phyloP scores from a whole-genome alignment of 2,888 invertebrate genomes.

The Stenodema calcarata region DNA sequence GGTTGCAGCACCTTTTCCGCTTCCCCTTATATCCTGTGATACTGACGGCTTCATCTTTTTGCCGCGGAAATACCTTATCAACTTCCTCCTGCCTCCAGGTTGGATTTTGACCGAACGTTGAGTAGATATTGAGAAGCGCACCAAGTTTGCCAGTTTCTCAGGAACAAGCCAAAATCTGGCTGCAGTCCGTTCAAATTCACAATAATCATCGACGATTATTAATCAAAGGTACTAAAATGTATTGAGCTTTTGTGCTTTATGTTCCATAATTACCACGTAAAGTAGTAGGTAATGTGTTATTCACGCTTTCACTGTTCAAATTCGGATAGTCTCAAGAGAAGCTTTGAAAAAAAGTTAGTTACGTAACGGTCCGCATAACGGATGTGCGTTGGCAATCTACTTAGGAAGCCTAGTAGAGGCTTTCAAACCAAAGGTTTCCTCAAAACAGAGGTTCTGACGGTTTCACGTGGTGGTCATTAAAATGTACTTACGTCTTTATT shows the following conservation, averaged over 20 bases:
- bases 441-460: background rate
- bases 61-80: background rate
- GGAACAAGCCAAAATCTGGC: background rate
- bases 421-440: background rate
- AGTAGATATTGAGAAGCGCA: background rate
- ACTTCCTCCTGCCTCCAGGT: background rate
- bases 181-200: background rate
- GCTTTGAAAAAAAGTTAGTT: background rate
- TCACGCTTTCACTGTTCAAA: background rate
- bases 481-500: no score
- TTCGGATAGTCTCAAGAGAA: background rate
- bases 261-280: no score
- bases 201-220: no score
- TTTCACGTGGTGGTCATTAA: background rate
- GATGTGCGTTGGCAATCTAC: background rate
- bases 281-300: no score
- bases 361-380: background rate
- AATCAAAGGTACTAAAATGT: no score
- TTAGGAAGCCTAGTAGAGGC: background rate
- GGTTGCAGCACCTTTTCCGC: background rate
- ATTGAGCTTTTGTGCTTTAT: no score
- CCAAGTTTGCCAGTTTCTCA: background rate
- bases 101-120: background rate
- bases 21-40: background rate
- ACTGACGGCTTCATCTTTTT: no score